Evolutionary conservation across 2,113 vertebrate genomes (phyloP).

Genomic region (Bubo blakistoni): DNA sequence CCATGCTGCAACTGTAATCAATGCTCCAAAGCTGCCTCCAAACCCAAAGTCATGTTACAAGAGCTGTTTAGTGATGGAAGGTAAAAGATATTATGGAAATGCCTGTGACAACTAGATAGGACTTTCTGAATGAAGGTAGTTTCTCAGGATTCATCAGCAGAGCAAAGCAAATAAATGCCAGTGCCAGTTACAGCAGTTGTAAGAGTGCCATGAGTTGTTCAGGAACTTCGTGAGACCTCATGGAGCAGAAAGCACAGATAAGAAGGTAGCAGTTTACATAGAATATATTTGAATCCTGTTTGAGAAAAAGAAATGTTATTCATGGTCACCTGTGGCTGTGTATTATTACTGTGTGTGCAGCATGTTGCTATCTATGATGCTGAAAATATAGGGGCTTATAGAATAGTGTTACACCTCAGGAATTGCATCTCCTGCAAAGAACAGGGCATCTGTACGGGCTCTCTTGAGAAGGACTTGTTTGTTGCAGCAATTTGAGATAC

Average conservation of each 20-base stretch:
- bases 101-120: fast-evolving
- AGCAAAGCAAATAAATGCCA: neutral
- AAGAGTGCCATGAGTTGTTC: neutral
- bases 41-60: neutral
- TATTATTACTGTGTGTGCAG: neutral
- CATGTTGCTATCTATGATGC: neutral
- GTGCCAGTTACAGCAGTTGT: neutral
- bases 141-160: neutral
- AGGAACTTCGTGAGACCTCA: neutral
- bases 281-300: neutral
- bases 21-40: neutral
- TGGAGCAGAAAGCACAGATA: neutral
- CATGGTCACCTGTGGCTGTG: neutral
- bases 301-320: neutral
- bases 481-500: neutral
- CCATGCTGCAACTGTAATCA: neutral
- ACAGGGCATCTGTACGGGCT: neutral
- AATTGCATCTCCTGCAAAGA: neutral
- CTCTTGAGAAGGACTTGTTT: neutral
- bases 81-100: neutral
- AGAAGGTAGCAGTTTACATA: neutral
- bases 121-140: neutral
- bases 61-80: neutral
- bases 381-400: neutral
- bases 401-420: neutral